A percentile compares a stretch with the other conserved stretches of the same genome.
phyloP scores from a whole-genome alignment of 1,140 invertebrate genomes.

The Drosophila oshimai region DNA sequence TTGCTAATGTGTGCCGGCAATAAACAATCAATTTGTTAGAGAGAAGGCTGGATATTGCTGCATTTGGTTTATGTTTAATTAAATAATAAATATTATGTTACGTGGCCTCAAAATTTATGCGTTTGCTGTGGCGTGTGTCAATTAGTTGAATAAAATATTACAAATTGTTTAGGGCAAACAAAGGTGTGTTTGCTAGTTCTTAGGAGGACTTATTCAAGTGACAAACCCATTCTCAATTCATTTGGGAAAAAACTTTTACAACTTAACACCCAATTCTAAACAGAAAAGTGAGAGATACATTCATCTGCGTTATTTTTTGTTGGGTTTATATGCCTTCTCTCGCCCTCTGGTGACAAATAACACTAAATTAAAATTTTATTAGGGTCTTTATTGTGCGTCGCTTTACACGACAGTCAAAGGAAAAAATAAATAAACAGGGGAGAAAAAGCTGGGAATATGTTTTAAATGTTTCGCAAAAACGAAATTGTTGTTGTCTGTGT shows the following conservation, averaged over 20 bases:
- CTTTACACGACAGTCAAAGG: constrained; percentile 48
- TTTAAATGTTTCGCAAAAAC: constrained; percentile 67
- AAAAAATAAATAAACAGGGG: constrained; percentile 19
- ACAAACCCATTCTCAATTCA: constrained; percentile 12
- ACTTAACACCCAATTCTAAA: constrained; percentile 32
- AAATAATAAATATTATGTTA: constrained; percentile 68
- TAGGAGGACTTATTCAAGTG: background rate
- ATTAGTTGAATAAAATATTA: constrained; percentile 60
- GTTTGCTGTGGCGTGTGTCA: constrained; percentile 53
- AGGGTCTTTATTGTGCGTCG: constrained; percentile 76
- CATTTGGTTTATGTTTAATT: constrained; percentile 65
- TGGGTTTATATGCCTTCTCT: constrained; percentile 15
- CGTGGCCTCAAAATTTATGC: constrained; percentile 45
- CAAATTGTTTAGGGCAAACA: constrained; percentile 16
- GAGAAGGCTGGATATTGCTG: constrained; percentile 35
- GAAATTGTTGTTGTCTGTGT: constrained; percentile 36
- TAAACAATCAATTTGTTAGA: constrained; percentile 74
- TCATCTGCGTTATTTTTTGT: constrained; percentile 16
- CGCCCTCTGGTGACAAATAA: constrained; percentile 76
- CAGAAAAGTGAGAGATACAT: constrained; percentile 46
- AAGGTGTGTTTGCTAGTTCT: background rate
- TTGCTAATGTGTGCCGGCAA: constrained; percentile 70
- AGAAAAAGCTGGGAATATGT: constrained; percentile 58
- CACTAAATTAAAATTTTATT: constrained; percentile 81
- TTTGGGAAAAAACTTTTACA: constrained; percentile 16